Percentiles rank a stretch among this genome's conserved stretches.
phyloP scores from a whole-genome alignment of 2,888 invertebrate species.

The Branchipolynoe longqiensis region DNA sequence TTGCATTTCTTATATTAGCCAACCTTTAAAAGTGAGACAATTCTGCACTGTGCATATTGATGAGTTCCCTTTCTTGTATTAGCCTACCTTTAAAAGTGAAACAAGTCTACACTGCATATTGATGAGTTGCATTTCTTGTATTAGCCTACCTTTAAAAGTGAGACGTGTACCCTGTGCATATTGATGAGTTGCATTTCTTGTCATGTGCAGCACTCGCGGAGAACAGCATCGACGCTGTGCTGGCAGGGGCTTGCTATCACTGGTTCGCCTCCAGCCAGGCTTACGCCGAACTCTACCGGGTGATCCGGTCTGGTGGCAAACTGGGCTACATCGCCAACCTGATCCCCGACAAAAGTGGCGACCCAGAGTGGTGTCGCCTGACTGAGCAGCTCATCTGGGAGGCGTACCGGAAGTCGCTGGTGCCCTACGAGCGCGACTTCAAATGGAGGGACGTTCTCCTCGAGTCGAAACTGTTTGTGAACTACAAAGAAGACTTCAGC shows the following conservation, averaged over 20 bases:
- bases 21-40: too few species aligned
- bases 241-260: neutral
- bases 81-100: too few species aligned
- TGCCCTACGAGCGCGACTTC: neutral
- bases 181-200: neutral
- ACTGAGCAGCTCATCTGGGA: neutral
- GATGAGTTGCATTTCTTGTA: too few species aligned
- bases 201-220: neutral
- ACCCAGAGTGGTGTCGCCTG: neutral
- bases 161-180: too few species aligned
- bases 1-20: too few species aligned
- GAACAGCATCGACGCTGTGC: neutral
- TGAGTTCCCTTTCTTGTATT: too few species aligned
- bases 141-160: too few species aligned
- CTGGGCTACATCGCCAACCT: neutral
- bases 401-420: neutral
- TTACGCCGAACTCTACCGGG: neutral
- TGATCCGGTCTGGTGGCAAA: neutral
- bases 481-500: conserved; percentile 19
- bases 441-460: conserved; percentile 6
- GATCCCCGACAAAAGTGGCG: neutral
- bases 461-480: neutral
- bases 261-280: conserved; percentile 6
- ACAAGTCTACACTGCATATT: too few species aligned
- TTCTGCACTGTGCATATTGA: too few species aligned